Percentiles rank a stretch among this genome's conserved stretches.
Evolutionary conservation across 2,797 vertebrate genomes (phyloP).

Genomic region (Adelosebastes latens): DNA sequence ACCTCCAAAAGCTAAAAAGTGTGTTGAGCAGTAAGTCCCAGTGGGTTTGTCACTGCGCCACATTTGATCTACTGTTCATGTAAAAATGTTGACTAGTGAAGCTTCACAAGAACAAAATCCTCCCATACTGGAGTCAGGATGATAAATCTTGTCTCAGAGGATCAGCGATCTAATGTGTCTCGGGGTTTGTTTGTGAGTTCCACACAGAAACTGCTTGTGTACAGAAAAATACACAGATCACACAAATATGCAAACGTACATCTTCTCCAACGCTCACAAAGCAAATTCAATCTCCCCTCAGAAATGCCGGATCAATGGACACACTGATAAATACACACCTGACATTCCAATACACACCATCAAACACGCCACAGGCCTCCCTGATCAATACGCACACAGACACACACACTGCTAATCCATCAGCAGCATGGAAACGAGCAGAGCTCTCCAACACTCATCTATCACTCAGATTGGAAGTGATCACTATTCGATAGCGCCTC

Average conservation of each 20-base stretch:
- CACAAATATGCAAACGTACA: slow-evolving; percentile 7
- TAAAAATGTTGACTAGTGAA: background rate
- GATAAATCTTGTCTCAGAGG: slow-evolving; percentile 3
- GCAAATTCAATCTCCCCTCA: slow-evolving; percentile 29
- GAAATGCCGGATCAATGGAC: slow-evolving; percentile 43
- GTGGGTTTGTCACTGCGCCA: background rate
- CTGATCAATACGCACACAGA: slow-evolving; percentile 52
- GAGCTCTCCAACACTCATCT: slow-evolving; percentile 57
- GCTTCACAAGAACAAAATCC: slow-evolving; percentile 5
- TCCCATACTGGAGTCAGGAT: background rate
- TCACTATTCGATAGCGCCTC: slow-evolving; percentile 59
- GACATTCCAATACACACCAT: slow-evolving; percentile 53
- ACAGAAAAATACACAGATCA: slow-evolving; percentile 1
- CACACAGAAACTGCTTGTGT: background rate
- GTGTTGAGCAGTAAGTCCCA: background rate
- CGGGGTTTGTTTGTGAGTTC: background rate
- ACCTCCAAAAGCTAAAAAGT: background rate
- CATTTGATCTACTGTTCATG: slow-evolving; percentile 10
- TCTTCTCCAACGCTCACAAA: slow-evolving; percentile 13
- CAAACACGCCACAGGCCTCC: slow-evolving; percentile 3
- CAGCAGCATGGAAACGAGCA: slow-evolving; percentile 56
- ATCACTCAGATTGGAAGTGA: slow-evolving; percentile 75
- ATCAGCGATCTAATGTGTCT: slow-evolving; percentile 1
- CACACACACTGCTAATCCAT: slow-evolving; percentile 55
- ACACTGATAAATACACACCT: slow-evolving; percentile 64